Evolutionary conservation across 2,113 vertebrate species (phyloP).

Genomic region (Carassius auratus): DNA sequence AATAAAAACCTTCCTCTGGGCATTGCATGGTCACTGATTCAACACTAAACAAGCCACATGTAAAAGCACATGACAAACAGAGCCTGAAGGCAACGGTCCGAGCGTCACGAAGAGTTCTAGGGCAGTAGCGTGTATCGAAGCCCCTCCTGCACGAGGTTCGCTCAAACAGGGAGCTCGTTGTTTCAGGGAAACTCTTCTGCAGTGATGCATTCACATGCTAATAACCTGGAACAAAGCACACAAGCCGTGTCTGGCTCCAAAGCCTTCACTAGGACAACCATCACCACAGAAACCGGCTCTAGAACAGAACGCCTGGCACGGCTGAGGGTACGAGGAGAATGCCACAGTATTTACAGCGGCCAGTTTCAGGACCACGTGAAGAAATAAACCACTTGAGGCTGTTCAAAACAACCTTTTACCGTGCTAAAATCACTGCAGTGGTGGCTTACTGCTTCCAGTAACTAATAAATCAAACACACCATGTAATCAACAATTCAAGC

Average conservation of each 20-base stretch:
- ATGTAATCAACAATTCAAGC: not conserved
- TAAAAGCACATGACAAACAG: constrained; percentile 17
- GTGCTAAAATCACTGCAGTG: not conserved
- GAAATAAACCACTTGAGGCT: not conserved
- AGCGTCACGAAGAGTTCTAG: constrained; percentile 28
- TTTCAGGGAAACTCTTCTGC: constrained; percentile 68
- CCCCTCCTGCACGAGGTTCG: constrained; percentile 6
- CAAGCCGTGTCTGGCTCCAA: constrained; percentile 72
- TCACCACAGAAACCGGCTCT: constrained; percentile 75
- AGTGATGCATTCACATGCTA: constrained; percentile 77
- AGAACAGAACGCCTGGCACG: constrained; percentile 71
- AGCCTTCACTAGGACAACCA: constrained; percentile 64
- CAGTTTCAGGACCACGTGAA: not conserved
- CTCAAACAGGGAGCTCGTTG: constrained; percentile 76
- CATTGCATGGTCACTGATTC: not conserved
- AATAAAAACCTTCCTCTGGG: not conserved
- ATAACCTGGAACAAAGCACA: constrained; percentile 69
- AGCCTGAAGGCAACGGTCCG: constrained; percentile 25
- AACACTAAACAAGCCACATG: not conserved
- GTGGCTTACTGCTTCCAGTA: not conserved
- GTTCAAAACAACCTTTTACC: not conserved
- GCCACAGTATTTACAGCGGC: constrained; percentile 62
- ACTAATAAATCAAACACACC: not conserved
- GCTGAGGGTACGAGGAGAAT: constrained; percentile 67
- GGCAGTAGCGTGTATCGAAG: constrained; percentile 4